These are phyloP conservation scores for Galagoides demidoff DNA, from an alignment of 2,797 vertebrate genomes.

Conservation along the genomic window DNA sequence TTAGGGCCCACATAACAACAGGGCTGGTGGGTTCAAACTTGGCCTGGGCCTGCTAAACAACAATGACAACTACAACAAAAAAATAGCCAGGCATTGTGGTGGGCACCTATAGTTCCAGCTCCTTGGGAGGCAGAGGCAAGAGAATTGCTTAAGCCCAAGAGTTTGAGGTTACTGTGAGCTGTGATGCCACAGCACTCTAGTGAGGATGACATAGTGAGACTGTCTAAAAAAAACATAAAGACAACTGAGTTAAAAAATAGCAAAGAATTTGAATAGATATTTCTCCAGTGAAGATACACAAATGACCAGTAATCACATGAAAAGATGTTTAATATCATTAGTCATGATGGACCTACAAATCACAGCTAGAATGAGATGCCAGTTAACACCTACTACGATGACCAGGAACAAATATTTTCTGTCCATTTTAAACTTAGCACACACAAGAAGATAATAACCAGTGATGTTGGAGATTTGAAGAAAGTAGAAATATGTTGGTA, in stretches of 20 bases:
- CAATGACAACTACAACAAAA: no score
- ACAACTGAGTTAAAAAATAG: not conserved
- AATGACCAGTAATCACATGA: not conserved
- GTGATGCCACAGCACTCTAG: no score
- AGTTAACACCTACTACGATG: not conserved
- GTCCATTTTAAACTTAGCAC: not conserved
- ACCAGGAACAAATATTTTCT: not conserved
- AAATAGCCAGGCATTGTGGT: no score
- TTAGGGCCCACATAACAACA: no score
- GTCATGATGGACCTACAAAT: not conserved
- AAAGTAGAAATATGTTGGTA: not conserved
- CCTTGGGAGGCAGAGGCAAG: no score
- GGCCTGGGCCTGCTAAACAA: no score
- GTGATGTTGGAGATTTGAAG: not conserved
- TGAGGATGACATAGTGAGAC: no score
- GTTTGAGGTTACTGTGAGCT: no score
- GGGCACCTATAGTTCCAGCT: no score
- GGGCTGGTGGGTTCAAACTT: no score
- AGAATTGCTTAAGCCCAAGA: no score
- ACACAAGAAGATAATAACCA: not conserved
- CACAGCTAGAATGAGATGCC: not conserved
- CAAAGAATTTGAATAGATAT: not conserved
- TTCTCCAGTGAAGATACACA: not conserved
- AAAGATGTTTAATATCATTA: not conserved
- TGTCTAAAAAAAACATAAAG: not conserved